These are phyloP conservation scores for Xenus cinereus DNA, from an alignment of 2,113 vertebrate species.

Conservation along the genomic window DNA sequence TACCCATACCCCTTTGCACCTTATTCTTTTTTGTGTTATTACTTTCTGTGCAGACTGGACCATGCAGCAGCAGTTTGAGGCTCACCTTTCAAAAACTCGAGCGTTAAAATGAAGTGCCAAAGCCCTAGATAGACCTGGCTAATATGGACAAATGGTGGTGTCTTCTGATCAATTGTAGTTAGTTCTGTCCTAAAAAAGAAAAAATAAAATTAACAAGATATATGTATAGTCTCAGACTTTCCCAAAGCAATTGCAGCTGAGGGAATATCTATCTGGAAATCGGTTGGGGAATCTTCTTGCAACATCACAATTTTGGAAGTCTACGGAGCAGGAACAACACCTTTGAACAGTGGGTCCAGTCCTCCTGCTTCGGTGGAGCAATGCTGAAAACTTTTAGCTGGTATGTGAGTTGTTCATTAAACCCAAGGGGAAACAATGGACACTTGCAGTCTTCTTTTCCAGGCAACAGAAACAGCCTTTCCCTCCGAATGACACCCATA, in stretches of 20 bases:
- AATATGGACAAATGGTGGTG: background rate
- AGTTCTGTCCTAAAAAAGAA: background rate
- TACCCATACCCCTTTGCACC: background rate
- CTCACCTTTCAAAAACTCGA: background rate
- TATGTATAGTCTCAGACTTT: background rate
- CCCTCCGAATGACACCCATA: rapidly evolving
- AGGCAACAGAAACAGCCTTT: background rate
- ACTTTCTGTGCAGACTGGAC: background rate
- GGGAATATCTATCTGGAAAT: background rate
- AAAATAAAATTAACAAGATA: background rate
- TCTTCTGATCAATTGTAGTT: background rate
- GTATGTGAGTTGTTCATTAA: background rate
- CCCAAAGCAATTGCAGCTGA: background rate
- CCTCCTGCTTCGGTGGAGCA: background rate
- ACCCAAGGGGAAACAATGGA: background rate
- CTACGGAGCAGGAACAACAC: background rate
- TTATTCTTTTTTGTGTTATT: background rate
- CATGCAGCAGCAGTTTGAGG: background rate
- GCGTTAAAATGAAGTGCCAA: background rate
- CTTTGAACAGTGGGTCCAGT: background rate
- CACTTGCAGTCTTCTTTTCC: background rate
- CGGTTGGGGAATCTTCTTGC: background rate
- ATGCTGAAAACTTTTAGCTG: background rate
- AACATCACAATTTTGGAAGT: background rate
- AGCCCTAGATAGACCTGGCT: background rate